Evolutionary conservation across 2,888 invertebrate species (phyloP).

Genomic region (Gymnosoma rotundatum): DNA sequence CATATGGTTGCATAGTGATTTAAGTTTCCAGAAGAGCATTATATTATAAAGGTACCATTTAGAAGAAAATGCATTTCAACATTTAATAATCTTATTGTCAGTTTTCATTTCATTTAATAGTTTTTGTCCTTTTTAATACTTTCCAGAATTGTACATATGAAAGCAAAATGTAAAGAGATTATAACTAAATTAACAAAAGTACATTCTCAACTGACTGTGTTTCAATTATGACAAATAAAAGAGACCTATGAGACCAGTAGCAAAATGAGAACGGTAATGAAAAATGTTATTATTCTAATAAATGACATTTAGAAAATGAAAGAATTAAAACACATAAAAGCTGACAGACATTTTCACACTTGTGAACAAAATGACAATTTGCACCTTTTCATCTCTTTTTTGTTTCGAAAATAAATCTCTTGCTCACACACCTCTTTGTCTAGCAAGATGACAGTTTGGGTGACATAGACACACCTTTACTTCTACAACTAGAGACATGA

Average conservation of each 20-base stretch:
- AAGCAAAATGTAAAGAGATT: conserved; percentile 45
- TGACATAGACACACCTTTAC: conserved; percentile 62
- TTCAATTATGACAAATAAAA: conserved; percentile 56
- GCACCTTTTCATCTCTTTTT: conserved; percentile 51
- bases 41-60: neutral
- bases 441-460: conserved; percentile 52
- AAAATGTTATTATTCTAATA: conserved; percentile 62
- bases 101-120: conserved; percentile 19
- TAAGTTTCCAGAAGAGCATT: too few species aligned
- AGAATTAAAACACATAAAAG: neutral
- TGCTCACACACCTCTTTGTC: conserved; percentile 45
- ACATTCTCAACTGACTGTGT: conserved; percentile 4
- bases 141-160: neutral
- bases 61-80: conserved; percentile 32
- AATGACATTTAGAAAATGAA: conserved; percentile 38
- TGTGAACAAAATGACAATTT: conserved; percentile 65
- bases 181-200: conserved; percentile 56
- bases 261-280: conserved; percentile 48
- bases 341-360: conserved; percentile 46
- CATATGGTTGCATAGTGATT: too few species aligned
- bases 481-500: conserved; percentile 33
- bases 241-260: conserved; percentile 40
- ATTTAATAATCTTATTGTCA: conserved; percentile 38
- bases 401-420: neutral
- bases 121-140: neutral